These are phyloP conservation scores for Apostichopus japonicus DNA, from an alignment of 35 echinoderm and acorn worm genomes.

Conservation along the genomic window DNA sequence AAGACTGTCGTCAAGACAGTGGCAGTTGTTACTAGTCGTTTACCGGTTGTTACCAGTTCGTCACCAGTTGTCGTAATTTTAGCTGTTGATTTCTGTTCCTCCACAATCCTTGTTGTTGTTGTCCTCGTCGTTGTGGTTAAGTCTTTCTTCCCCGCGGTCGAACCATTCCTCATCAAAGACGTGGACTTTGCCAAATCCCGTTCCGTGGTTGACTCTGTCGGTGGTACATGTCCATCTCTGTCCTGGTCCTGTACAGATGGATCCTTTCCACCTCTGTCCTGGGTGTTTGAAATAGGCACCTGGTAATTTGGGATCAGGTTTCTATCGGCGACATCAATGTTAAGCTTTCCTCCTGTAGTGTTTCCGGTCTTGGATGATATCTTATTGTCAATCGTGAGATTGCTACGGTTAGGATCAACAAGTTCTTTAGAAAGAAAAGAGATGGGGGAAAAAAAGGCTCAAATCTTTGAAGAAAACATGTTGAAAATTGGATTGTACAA, in stretches of 20 bases:
- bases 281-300: not conserved
- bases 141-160: not conserved
- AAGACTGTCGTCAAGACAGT: not conserved
- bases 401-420: not conserved
- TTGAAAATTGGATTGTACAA: too few relatives aligned
- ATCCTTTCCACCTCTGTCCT: not conserved
- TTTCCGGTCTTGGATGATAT: conserved; percentile 36
- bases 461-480: too few relatives aligned
- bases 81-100: not conserved
- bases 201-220: not conserved
- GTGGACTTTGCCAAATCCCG: not conserved
- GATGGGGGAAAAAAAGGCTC: not conserved
- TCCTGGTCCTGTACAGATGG: not conserved
- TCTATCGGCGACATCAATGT: not conserved
- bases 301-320: conserved; percentile 23
- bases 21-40: not conserved
- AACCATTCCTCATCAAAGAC: not conserved
- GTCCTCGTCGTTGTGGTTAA: not conserved
- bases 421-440: conserved; percentile 3
- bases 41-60: not conserved
- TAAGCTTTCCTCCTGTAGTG: not conserved
- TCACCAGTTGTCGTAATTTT: not conserved
- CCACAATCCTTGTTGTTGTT: not conserved
- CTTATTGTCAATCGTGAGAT: conserved; percentile 18
- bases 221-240: not conserved